Conservation (phyloP, 2,888 invertebrate genomes). For the Drosophila nigritarsus region DNA sequence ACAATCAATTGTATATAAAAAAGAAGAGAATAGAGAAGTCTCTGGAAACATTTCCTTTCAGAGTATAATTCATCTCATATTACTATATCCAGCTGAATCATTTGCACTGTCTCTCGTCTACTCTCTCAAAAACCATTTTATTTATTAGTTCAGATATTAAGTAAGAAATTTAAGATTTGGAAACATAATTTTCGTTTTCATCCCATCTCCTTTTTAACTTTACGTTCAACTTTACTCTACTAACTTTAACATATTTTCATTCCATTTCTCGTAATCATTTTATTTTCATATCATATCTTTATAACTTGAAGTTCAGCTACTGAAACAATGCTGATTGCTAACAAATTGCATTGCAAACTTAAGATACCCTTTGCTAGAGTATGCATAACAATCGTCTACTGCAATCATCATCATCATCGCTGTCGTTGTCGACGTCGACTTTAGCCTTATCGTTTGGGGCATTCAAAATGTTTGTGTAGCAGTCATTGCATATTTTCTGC, state of each 20-base stretch:
- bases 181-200: background rate
- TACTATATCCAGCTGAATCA: background rate
- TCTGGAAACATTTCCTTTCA: background rate
- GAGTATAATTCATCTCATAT: background rate
- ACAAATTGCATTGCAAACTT: background rate
- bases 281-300: background rate
- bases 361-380: background rate
- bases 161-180: background rate
- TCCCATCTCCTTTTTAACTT: background rate
- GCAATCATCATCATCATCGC: conserved; percentile 44
- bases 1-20: background rate
- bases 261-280: no score
- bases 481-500: conserved; percentile 42
- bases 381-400: conserved; percentile 29
- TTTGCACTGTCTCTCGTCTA: background rate
- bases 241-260: no score
- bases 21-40: background rate
- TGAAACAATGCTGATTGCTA: background rate
- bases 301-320: background rate
- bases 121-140: background rate
- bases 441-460: conserved; percentile 38
- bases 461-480: conserved; percentile 57
- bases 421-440: conserved; percentile 24
- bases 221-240: background rate
- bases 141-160: background rate